Base-by-base conservation (phyloP, 2,888 invertebrate species). In the Kuschelorhynchus macadamiae region DNA sequence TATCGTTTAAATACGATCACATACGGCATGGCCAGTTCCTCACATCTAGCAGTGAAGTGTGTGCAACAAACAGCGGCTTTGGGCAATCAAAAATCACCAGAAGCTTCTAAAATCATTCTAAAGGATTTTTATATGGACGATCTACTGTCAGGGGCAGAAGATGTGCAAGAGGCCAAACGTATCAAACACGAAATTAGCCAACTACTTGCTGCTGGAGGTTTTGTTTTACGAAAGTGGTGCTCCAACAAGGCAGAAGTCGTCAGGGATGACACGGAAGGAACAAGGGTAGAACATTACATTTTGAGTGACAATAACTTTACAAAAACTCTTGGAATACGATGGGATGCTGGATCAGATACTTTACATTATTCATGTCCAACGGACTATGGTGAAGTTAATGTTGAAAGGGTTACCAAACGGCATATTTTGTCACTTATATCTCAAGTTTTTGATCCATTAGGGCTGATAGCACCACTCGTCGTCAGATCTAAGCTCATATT, bases 91-190 rank as follows among this genome's bases (percentile, higher is more conserved):
- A n/a, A 36, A 8, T 9, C 14, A 7, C 18, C 30, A 9, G 14
- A 17, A n/a, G 2, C 12, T 20, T 36, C 52, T 14, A 16, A 46
- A 44, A 46, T 63, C 5, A 46, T 66, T 42, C n/a, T 8, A 5
- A 42, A 56, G 30, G 55, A 70, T 33, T 68, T 67, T 55, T 49
- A 67, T 39, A 68, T 67, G 11, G 55, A 67, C 32, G 64, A 63
- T 25, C 30, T 70, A 8, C 14, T 55, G 20, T 41, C 41, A 12
- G 55, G 55, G 9, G 20, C 39, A 21, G 20, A 39, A 12, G 25
- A 20, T 12, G 12, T 41, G 11, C 9, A 21, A 17, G 14, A 20
- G 12, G 41, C 55, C 14, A 8, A 11, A 36, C n/a, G 30, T 14
- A n/a, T 44, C 11, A 57, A 57, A 20, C 1, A 9, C 1, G 36